A percentile compares a stretch with the other conserved stretches of the same genome.
These are phyloP conservation scores for Dolichoris vasculosae DNA, from an alignment of 1,140 invertebrate genomes.

Conservation along the genomic window DNA sequence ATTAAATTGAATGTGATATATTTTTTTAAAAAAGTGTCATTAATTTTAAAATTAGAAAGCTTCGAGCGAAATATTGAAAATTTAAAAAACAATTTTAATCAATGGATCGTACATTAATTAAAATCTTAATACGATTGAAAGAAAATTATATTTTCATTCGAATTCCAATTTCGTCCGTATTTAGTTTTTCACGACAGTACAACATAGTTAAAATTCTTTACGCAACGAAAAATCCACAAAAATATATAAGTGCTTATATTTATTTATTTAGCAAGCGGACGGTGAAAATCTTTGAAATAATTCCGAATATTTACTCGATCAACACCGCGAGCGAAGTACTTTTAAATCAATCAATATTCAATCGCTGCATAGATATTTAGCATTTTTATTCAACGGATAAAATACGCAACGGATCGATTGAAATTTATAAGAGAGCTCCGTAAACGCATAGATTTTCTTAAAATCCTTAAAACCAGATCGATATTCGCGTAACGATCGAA, in stretches of 20 bases:
- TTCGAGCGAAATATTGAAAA: too few relatives aligned
- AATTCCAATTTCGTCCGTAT: too few relatives aligned
- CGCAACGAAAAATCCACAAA: too few relatives aligned
- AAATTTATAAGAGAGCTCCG: not conserved
- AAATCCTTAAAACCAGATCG: not conserved
- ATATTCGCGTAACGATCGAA: not conserved
- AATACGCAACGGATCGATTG: not conserved
- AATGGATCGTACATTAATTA: too few relatives aligned
- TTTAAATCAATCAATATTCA: not conserved
- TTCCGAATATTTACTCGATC: not conserved
- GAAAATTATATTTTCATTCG: too few relatives aligned
- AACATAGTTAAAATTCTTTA: too few relatives aligned
- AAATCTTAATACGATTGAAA: too few relatives aligned
- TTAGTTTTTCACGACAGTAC: too few relatives aligned
- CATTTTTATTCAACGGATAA: not conserved
- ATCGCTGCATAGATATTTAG: not conserved
- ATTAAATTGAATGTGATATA: too few relatives aligned
- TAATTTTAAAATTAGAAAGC: too few relatives aligned
- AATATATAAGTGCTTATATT: not conserved
- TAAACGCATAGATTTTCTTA: not conserved
- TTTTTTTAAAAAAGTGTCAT: too few relatives aligned
- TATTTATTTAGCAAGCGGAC: not conserved
- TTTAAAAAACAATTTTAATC: too few relatives aligned
- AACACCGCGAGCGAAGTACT: not conserved
- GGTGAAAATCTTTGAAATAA: not conserved